Conservation (phyloP, 1,140 invertebrate species). For the Planococcus citri region DNA sequence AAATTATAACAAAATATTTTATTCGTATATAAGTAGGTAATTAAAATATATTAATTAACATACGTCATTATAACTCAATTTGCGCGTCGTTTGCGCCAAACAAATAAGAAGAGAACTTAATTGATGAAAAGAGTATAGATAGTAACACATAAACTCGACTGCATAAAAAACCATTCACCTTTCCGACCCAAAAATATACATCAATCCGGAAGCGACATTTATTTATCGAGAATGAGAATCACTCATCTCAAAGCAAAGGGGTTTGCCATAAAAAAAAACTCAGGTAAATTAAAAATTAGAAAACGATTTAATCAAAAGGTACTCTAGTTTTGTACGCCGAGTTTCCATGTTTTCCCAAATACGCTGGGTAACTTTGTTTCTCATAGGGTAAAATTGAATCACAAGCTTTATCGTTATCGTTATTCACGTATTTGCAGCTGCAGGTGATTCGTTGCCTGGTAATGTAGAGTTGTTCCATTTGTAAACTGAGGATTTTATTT, state of each 20-base stretch:
- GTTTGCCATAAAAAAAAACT: not conserved
- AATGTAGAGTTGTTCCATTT: not conserved
- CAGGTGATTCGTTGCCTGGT: not conserved
- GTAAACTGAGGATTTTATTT: not conserved
- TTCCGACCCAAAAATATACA: not conserved
- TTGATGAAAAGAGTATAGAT: not conserved
- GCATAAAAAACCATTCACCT: not conserved
- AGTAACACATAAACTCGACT: not conserved
- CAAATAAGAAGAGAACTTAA: not conserved
- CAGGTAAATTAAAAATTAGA: not conserved
- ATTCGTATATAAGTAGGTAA: not conserved
- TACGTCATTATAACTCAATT: not conserved
- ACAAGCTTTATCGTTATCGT: not conserved
- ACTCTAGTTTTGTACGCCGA: not conserved
- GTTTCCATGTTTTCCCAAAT: not conserved
- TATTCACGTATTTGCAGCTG: not conserved
- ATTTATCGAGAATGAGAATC: not conserved
- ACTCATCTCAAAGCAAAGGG: not conserved
- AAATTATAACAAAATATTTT: too few relatives aligned
- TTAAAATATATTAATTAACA: not conserved
- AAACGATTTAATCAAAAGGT: not conserved
- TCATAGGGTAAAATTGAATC: not conserved
- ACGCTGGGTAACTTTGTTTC: not conserved
- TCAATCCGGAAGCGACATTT: not conserved
- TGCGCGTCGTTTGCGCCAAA: not conserved